Evolutionary conservation across 2,797 vertebrate species (phyloP), one percentile per base, ranked within the genome.

Genomic region (Myoxocephalus aenaeus): DNA sequence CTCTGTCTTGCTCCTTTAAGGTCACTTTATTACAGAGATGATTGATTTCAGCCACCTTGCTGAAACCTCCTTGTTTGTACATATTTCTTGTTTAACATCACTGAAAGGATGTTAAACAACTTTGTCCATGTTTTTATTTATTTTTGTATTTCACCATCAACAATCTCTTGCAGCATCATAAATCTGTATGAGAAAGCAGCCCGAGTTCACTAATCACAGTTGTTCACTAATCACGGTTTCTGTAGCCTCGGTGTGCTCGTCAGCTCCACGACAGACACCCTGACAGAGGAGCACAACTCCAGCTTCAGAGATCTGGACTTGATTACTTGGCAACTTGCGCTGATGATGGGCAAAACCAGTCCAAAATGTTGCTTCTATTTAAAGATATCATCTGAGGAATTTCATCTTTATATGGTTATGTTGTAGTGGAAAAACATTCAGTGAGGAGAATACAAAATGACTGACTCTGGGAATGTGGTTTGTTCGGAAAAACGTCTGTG

Each of bases 361-460:
- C 77, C 84, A 86, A 76, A 81, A 76, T 81, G 38, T 81, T 79
- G 51, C 75, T 85, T 70, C 83, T 82, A 90, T 92, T 91, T 88
- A 77, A 84, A 92, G 87, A 87, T 83, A 83, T 50, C 68, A 84
- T 88, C 87, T 54, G 71, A 77, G 84, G 87, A 87, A 88, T 90
- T 83, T 58, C 73, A 75, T 83, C 89, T 93, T 90, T 92, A 89
- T 92, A 85, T 92, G 90, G 92, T 87, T 81, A 86, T 90, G 83
- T 84, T 88, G 82, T 87, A 85, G 84, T 80, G 79, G 87, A 59
- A 88, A 87, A 89, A 87, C 66, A 80, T 79, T 81, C 66, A 70
- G 70, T 54, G 10, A 74, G 75, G 78, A 61, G 80, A 86, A 80
- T 57, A 22, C 58, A 61, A 61, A 85, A 72, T 25, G 13, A 62